phyloP scores from a whole-genome alignment of 2,113 vertebrate species.

The Poecilia latipinna region DNA sequence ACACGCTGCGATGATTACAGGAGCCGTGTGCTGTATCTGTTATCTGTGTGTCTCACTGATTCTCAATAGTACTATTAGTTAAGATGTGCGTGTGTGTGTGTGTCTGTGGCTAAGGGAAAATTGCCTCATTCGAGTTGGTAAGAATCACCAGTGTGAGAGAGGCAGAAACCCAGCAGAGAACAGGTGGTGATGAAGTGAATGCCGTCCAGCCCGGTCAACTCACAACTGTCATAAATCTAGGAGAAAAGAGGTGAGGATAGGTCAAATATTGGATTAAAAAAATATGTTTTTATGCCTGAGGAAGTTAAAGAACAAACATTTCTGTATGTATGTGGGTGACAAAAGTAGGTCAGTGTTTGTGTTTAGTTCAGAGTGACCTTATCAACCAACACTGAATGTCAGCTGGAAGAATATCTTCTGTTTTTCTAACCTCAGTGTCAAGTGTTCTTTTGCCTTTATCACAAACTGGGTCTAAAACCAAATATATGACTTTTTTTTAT shows the following conservation, averaged over 20 bases:
- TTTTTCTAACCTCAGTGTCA: too few species aligned
- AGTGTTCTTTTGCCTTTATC: too few species aligned
- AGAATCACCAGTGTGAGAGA: neutral
- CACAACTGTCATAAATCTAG: neutral
- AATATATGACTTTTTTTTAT: too few species aligned
- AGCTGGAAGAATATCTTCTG: too few species aligned
- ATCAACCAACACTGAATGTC: too few species aligned
- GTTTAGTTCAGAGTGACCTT: too few species aligned
- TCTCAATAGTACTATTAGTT: conserved; percentile 46
- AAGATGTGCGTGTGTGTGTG: neutral
- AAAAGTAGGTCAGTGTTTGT: too few species aligned
- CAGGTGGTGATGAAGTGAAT: neutral
- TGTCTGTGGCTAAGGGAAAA: neutral
- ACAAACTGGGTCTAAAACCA: too few species aligned
- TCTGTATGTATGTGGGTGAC: too few species aligned
- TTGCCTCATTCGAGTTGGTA: conserved; percentile 12
- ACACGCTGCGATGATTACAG: conserved; percentile 21
- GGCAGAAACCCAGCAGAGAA: neutral
- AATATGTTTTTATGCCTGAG: too few species aligned
- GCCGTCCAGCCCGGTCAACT: neutral
- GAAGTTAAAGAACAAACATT: too few species aligned
- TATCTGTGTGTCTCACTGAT: conserved; percentile 13
- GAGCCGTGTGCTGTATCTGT: conserved; percentile 37
- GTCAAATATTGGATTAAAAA: neutral
- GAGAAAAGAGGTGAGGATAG: neutral